phyloP scores from a whole-genome alignment of 2,888 invertebrate genomes.

The Amiota minor region DNA sequence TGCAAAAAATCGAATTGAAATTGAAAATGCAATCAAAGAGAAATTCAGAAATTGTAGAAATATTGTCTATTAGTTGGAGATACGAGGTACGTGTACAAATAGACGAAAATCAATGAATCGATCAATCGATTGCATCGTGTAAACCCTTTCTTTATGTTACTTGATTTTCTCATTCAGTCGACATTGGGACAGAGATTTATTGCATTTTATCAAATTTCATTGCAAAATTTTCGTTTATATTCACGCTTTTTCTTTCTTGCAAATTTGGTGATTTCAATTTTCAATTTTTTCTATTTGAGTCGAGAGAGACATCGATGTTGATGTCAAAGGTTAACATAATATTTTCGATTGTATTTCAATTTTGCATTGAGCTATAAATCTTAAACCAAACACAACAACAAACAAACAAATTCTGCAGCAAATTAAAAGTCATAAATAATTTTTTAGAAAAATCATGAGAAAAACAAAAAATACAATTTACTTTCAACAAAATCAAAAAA shows the following conservation, averaged over 20 bases:
- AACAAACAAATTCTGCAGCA: slow-evolving; percentile 51
- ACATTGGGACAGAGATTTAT: slow-evolving; percentile 24
- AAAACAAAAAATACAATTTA: slow-evolving; percentile 32
- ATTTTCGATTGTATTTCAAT: slow-evolving; percentile 67
- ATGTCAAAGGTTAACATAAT: slow-evolving; percentile 65
- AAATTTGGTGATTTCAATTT: neutral
- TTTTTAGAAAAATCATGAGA: slow-evolving; percentile 40
- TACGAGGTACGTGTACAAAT: too few relatives aligned
- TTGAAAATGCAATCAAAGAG: neutral
- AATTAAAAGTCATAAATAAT: slow-evolving; percentile 68
- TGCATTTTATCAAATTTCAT: slow-evolving; percentile 8
- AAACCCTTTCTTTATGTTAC: slow-evolving; percentile 3
- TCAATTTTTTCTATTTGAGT: neutral
- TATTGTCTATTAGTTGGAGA: neutral
- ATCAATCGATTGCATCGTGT: neutral
- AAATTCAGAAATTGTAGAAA: neutral
- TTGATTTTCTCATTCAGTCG: neutral
- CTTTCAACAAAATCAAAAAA: slow-evolving; percentile 26
- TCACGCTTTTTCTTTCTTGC: neutral
- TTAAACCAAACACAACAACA: slow-evolving; percentile 45
- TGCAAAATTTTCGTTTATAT: neutral
- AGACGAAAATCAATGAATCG: too few relatives aligned
- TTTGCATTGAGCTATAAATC: slow-evolving; percentile 57
- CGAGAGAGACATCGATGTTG: neutral
- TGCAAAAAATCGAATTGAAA: slow-evolving; percentile 7